A percentile compares a stretch with the other conserved stretches of the same genome.
Evolutionary conservation across 2,888 invertebrate species (phyloP).

Genomic region (Notodonta ziczac): DNA sequence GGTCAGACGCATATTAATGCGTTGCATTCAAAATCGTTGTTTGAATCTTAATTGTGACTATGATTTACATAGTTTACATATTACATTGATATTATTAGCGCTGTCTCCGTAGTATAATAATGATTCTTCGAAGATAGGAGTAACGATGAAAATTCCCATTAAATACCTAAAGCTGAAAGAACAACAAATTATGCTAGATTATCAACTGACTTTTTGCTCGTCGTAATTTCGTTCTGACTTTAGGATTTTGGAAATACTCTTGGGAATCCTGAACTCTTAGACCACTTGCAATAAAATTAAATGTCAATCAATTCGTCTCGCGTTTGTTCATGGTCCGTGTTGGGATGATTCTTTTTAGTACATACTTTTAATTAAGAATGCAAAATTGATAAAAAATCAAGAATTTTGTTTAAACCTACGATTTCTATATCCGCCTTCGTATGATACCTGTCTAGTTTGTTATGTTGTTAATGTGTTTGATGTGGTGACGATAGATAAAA

Average conservation of each 20-base stretch:
- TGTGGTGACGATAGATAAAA: no score
- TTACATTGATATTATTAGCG: background rate
- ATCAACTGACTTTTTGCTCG: background rate
- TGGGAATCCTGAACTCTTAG: conserved; percentile 21
- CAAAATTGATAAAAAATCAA: conserved; percentile 25
- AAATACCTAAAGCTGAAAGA: no score
- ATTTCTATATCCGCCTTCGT: no score
- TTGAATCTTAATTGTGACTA: conserved; percentile 15
- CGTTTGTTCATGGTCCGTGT: conserved; percentile 25
- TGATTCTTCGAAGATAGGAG: no score
- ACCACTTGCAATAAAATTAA: conserved; percentile 25
- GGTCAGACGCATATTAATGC: conserved; percentile 24
- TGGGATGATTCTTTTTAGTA: conserved; percentile 27
- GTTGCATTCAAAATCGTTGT: conserved; percentile 21
- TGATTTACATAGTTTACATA: background rate
- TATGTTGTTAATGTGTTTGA: no score
- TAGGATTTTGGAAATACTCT: conserved; percentile 12
- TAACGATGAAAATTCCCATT: no score
- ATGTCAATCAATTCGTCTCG: conserved; percentile 37
- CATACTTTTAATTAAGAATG: conserved; percentile 34
- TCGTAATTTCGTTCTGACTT: background rate
- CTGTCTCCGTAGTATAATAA: background rate
- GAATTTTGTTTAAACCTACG: conserved; percentile 21
- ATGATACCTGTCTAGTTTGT: no score
- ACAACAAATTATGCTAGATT: background rate